phyloP scores from a whole-genome alignment of 2,888 invertebrate genomes.

The Odontomyia ornata region DNA sequence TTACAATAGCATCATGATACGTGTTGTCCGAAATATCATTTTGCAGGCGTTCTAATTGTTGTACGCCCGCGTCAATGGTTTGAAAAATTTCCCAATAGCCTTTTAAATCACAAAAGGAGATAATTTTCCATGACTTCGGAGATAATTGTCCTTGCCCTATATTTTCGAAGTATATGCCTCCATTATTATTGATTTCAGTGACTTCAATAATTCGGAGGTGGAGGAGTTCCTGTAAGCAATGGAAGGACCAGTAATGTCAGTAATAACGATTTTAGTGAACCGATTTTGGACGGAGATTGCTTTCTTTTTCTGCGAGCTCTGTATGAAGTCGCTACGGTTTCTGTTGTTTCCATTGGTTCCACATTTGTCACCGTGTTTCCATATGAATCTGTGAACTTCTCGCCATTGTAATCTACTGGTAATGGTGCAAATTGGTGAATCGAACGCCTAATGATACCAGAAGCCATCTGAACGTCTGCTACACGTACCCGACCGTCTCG shows the following conservation, averaged over 20 bases:
- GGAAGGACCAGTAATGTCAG: background rate
- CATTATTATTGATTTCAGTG: background rate
- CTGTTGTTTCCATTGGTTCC: background rate
- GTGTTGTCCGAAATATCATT: background rate
- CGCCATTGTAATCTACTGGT: no score
- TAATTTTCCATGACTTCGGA: background rate
- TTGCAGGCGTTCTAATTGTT: background rate
- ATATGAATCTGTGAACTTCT: no score
- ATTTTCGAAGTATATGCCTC: background rate
- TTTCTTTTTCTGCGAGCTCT: background rate
- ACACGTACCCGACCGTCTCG: slow-evolving; percentile 5
- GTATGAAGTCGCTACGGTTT: background rate
- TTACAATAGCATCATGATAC: background rate
- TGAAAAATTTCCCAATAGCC: background rate
- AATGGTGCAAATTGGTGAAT: slow-evolving; percentile 30
- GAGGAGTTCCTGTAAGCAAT: background rate
- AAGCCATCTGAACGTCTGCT: background rate
- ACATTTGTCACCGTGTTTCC: fast-evolving
- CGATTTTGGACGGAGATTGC: background rate
- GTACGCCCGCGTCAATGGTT: background rate
- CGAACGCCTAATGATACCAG: background rate
- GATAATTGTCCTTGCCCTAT: background rate
- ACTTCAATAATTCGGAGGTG: background rate
- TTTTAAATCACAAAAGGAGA: slow-evolving; percentile 1
- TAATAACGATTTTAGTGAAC: background rate